Evolutionary conservation across 30 jellyfish, hydroid and myxozoan species (phyloP).

Genomic region (Hydra vulgaris): DNA sequence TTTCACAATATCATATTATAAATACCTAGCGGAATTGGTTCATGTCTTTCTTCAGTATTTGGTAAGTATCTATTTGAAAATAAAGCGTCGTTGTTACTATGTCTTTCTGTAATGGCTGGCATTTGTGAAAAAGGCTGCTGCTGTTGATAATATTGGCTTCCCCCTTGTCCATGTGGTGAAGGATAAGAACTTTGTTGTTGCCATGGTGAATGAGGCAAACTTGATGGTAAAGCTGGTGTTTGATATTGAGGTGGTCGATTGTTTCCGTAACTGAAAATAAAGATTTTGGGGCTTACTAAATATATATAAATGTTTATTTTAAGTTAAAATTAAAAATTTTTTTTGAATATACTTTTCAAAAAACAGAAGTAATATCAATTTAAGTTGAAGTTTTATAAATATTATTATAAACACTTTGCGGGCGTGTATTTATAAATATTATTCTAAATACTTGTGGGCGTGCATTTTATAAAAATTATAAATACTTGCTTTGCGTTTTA

Average conservation of each 20-base stretch:
- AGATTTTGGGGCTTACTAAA: neutral
- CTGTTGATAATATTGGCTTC: neutral
- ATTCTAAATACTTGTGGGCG: too few species aligned
- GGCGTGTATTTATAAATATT: too few species aligned
- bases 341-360: too few species aligned
- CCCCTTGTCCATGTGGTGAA: slow-evolving; percentile 18
- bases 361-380: too few species aligned
- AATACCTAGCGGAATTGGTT: slow-evolving; percentile 26
- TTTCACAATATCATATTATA: neutral
- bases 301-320: neutral
- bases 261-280: neutral
- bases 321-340: neutral
- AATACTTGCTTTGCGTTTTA: too few species aligned
- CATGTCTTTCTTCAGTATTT: slow-evolving; percentile 6
- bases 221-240: slow-evolving; percentile 26
- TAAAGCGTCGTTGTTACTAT: slow-evolving; percentile 22
- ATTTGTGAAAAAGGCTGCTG: neutral
- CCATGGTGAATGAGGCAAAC: slow-evolving; percentile 15
- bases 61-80: slow-evolving; percentile 13
- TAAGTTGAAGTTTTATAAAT: too few species aligned
- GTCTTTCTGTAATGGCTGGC: slow-evolving; percentile 11
- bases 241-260: slow-evolving; percentile 34
- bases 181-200: slow-evolving; percentile 21
- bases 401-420: too few species aligned
- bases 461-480: too few species aligned